These are phyloP conservation scores for Psilopogon haemacephalus DNA, from an alignment of 2,113 vertebrate genomes.

Conservation along the genomic window DNA sequence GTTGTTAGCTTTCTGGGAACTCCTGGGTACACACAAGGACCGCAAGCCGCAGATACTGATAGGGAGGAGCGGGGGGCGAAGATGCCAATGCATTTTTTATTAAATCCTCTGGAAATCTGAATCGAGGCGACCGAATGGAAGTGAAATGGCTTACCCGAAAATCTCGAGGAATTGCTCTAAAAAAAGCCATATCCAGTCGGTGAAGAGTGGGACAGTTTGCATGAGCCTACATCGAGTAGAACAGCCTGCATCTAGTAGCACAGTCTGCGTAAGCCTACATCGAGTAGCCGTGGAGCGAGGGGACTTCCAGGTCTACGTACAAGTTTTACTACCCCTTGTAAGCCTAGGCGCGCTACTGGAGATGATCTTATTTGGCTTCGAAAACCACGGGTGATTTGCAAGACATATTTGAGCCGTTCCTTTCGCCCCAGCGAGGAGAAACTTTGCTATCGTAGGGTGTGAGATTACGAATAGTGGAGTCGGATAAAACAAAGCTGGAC, in stretches of 20 bases:
- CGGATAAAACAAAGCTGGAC: background rate
- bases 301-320: background rate
- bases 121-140: background rate
- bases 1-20: background rate
- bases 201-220: background rate
- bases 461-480: background rate
- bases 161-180: background rate
- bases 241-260: background rate
- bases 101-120: background rate
- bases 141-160: background rate
- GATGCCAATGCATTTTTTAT: background rate
- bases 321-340: background rate
- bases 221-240: background rate
- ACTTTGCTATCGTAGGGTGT: background rate
- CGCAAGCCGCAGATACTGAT: background rate
- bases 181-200: background rate
- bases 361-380: background rate
- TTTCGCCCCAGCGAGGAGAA: background rate
- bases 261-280: background rate
- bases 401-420: background rate
- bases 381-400: background rate
- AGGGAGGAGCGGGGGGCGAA: background rate
- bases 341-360: background rate
- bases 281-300: background rate
- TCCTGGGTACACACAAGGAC: background rate